Evolutionary conservation across 2,113 vertebrate genomes (phyloP).

Genomic region (Fukomys damarensis): DNA sequence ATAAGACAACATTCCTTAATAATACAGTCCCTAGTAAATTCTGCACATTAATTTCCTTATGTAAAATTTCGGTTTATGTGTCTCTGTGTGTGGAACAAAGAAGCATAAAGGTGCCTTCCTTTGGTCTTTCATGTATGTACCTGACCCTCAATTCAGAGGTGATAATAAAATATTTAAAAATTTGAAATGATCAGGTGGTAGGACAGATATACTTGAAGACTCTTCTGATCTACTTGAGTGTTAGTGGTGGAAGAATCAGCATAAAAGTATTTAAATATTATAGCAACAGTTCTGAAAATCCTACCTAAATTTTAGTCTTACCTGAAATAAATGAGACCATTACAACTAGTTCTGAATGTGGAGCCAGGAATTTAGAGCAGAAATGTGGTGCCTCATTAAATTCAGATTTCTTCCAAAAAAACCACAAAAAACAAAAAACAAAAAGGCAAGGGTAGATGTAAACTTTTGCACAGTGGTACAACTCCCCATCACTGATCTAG

Average conservation of each 20-base stretch:
- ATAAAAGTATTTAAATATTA: slow-evolving; percentile 16
- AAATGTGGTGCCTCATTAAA: neutral
- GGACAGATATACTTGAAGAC: neutral
- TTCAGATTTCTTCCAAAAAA: neutral
- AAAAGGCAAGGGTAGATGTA: neutral
- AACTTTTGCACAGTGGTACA: neutral
- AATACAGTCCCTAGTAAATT: neutral
- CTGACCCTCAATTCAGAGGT: neutral
- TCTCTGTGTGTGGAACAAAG: neutral
- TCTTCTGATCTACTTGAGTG: neutral
- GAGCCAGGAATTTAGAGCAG: neutral
- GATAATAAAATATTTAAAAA: slow-evolving; percentile 1
- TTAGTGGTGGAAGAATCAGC: neutral
- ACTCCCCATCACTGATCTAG: neutral
- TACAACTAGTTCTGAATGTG: neutral
- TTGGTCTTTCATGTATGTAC: neutral
- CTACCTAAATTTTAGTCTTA: neutral
- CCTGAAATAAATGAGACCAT: neutral
- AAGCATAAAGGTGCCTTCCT: neutral
- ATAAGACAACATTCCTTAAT: neutral
- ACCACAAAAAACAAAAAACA: too few species aligned
- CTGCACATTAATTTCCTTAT: neutral
- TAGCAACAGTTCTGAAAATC: neutral
- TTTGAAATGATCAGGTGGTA: neutral
- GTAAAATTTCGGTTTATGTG: neutral